Base-by-base conservation (phyloP, 2,797 vertebrate genomes). In the Siniperca obscura region DNA sequence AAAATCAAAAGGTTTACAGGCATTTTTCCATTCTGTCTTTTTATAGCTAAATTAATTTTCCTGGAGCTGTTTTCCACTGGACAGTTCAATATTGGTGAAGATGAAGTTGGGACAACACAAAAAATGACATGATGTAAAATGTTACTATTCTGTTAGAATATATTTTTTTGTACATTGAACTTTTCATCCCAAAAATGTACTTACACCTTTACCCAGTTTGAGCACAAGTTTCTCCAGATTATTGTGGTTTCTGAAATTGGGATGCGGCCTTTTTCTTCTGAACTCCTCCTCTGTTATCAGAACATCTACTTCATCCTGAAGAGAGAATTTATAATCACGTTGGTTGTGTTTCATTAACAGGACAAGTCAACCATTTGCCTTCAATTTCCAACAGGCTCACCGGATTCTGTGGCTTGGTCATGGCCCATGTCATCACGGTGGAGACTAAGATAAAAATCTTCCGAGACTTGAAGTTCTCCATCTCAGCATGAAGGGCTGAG, bases 361-460 rank as follows among this genome's bases (percentile, higher is more conserved):
- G 10, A 70, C 25, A 21, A 57, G 17, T n/a, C 2, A 0, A 66
- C 3, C 21, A 30, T 22, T 48, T 48, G 14, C 17, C 8, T 16
- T 19, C 16, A 30, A 38, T 76, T 61, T 57, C 77, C 75, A 10
- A 12, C 19, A 64, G 7, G 91, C 97, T 96, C 91, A 99, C 98
- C 3, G 91, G 91, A 75, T 97, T 95, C 76, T 89, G 57, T 3
- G 90, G 89, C 85, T 96, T 98, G 86, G 95, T 97, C 83, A 94
- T 88, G 1, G 96, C 96, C 98, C 98, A 99, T 0, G 95, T 98
- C 97, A 99, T 97, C 90, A 98, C 90, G 0, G 97, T 97, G 42
- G 98, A 98, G 73, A 99, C 64, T 53, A 99, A 91, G 80, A 99
- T 97, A 90, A 99, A 99, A 16, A 96, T 65, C 92, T 99, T 99